Percentiles rank a stretch among this genome's conserved stretches.
Conservation (phyloP, 2,797 vertebrate genomes). For the Sebastiscus albofasciatus region DNA sequence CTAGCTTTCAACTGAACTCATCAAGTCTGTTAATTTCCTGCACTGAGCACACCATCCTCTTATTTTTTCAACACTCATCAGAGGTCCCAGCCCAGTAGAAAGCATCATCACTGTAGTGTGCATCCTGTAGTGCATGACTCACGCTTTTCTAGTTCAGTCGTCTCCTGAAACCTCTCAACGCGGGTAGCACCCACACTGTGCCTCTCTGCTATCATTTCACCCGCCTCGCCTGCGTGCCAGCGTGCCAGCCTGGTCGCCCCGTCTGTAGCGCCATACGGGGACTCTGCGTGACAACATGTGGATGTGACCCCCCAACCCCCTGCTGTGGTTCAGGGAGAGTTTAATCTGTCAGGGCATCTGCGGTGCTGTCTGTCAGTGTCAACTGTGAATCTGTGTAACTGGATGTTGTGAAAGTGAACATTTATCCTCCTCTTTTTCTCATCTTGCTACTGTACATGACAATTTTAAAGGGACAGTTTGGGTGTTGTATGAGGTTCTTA, state of each 20-base stretch:
- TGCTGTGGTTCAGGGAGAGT: slow-evolving; percentile 14
- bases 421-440: neutral
- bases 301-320: neutral
- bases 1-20: slow-evolving; percentile 3
- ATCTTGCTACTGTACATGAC: neutral
- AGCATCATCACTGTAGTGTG: neutral
- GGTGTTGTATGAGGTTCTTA: no score
- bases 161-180: slow-evolving; percentile 13
- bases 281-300: slow-evolving; percentile 31
- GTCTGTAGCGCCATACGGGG: slow-evolving; percentile 34
- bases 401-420: neutral
- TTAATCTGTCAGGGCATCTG: slow-evolving; percentile 14
- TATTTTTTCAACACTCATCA: neutral
- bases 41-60: neutral
- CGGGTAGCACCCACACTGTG: slow-evolving; percentile 13
- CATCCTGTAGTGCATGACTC: slow-evolving; percentile 8
- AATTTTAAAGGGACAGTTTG: no score
- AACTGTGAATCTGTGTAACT: neutral
- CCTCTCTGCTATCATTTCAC: neutral
- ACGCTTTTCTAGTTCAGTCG: neutral
- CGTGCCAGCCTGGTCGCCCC: neutral
- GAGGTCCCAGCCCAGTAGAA: neutral
- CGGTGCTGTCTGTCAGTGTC: neutral
- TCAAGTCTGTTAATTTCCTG: neutral
- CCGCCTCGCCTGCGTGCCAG: neutral